These are phyloP conservation scores for Oreochromis spilurus DNA, from an alignment of 2,113 vertebrate species.

Conservation along the genomic window DNA sequence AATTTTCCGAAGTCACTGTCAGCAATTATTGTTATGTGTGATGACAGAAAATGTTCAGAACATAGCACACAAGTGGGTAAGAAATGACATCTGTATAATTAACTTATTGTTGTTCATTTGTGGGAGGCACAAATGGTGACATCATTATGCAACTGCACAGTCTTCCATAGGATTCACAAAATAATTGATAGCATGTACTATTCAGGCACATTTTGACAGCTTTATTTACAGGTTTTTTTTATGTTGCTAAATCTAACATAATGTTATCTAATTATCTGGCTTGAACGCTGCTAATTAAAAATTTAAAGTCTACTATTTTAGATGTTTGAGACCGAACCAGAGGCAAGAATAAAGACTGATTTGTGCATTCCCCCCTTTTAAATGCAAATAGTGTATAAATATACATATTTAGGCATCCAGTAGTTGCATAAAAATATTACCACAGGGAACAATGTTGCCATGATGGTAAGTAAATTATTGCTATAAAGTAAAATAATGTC, in stretches of 20 bases:
- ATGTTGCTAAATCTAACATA: neutral
- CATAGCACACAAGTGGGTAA: slow-evolving; percentile 21
- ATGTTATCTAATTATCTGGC: neutral
- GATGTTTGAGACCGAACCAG: neutral
- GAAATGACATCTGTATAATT: slow-evolving; percentile 53
- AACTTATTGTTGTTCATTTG: slow-evolving; percentile 35
- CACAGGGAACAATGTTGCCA: neutral
- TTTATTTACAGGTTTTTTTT: neutral
- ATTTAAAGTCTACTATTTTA: neutral
- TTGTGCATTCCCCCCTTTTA: accelerated
- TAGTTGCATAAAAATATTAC: neutral
- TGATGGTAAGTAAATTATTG: neutral
- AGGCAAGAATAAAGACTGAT: neutral
- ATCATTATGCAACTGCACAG: neutral
- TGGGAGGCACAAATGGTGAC: slow-evolving; percentile 23
- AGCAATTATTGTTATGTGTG: slow-evolving; percentile 2
- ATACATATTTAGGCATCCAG: neutral
- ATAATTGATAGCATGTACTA: neutral
- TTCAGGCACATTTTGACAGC: slow-evolving; percentile 9
- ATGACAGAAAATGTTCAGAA: slow-evolving; percentile 41
- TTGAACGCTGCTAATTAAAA: neutral
- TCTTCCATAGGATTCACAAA: slow-evolving; percentile 5
- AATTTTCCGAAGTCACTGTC: slow-evolving; percentile 18
- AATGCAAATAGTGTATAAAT: neutral
- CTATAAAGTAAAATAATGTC: neutral